Evolutionary conservation across 2,113 vertebrate genomes (phyloP).

Genomic region (Pelecanoides urinatrix): DNA sequence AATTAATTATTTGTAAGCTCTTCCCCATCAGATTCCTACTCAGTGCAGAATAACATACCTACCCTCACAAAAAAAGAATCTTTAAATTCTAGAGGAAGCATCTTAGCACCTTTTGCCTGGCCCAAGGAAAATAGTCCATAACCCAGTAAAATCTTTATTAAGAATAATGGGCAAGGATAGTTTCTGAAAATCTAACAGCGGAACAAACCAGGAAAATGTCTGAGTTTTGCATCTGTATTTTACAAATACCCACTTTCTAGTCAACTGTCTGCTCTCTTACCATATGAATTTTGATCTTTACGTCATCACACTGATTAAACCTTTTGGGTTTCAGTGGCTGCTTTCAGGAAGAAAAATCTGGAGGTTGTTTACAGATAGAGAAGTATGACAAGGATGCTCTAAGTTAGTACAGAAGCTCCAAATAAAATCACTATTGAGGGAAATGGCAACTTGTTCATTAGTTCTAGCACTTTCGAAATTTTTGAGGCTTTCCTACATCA

Average conservation of each 20-base stretch:
- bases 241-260: slow-evolving; percentile 59
- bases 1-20: slow-evolving; percentile 38
- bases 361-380: background rate
- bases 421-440: background rate
- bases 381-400: background rate
- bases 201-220: slow-evolving; percentile 68
- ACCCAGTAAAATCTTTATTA: slow-evolving; percentile 72
- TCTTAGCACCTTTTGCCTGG: slow-evolving; percentile 49
- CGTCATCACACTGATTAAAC: background rate
- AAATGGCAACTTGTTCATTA: background rate
- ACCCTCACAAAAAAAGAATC: background rate
- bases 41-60: slow-evolving; percentile 27
- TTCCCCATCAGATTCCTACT: slow-evolving; percentile 25
- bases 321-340: background rate
- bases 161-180: slow-evolving; percentile 64
- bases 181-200: slow-evolving; percentile 67
- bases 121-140: slow-evolving; percentile 69
- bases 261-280: slow-evolving; percentile 6
- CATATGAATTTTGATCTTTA: slow-evolving; percentile 23
- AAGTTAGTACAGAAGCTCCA: background rate
- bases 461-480: background rate
- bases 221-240: slow-evolving; percentile 66
- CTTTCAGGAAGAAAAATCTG: background rate
- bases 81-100: slow-evolving; percentile 64
- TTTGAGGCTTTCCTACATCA: background rate